A percentile compares a stretch with the other conserved stretches of the same genome.
These are phyloP conservation scores for Anthoscopus minutus DNA, from an alignment of 2,113 vertebrate genomes.

Conservation along the genomic window DNA sequence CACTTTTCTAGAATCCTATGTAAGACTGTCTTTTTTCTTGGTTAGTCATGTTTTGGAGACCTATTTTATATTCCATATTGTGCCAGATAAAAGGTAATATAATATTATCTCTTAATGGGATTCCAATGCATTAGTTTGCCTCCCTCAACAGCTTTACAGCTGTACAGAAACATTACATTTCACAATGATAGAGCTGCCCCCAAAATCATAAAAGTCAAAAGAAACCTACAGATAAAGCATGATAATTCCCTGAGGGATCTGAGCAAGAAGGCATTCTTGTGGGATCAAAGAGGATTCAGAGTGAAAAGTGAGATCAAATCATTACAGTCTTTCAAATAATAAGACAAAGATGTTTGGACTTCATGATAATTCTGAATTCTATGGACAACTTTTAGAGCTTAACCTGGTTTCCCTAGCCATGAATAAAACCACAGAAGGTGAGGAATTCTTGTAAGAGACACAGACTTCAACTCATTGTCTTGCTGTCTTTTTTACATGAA, in stretches of 20 bases:
- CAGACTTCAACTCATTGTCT: neutral
- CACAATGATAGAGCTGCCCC: neutral
- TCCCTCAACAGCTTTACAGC: neutral
- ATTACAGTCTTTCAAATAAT: neutral
- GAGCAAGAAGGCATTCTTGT: neutral
- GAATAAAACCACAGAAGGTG: neutral
- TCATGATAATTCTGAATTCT: neutral
- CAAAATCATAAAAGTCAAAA: neutral
- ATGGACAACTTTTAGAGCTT: neutral
- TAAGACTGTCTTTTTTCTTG: neutral
- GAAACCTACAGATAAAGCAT: neutral
- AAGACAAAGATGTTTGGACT: neutral
- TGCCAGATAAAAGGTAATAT: neutral
- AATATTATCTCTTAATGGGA: neutral
- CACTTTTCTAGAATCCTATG: neutral
- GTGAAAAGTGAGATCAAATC: neutral
- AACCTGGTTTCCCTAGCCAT: neutral
- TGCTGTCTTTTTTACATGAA: neutral
- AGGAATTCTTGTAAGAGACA: neutral
- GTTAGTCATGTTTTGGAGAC: neutral
- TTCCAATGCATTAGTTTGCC: neutral
- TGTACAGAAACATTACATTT: neutral
- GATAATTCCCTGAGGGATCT: neutral
- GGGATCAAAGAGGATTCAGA: neutral
- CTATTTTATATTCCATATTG: neutral